Percentiles rank a stretch among this genome's conserved stretches.
These are phyloP conservation scores for Proisotoma minuta DNA, from an alignment of 2,888 invertebrate species.

Conservation along the genomic window DNA sequence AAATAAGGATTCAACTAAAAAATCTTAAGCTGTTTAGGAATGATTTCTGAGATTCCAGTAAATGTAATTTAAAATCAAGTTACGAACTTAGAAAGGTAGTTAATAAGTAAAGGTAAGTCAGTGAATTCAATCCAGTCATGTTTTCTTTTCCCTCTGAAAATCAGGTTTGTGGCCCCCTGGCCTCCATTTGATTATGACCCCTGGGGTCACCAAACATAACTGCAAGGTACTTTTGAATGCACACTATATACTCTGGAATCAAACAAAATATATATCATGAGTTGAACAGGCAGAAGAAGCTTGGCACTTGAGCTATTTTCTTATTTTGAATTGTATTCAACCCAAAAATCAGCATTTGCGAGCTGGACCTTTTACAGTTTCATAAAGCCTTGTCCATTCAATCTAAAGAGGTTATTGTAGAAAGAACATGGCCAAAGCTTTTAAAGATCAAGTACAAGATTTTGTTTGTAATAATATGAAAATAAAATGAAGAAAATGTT, in stretches of 20 bases:
- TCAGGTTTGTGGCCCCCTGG: slow-evolving; percentile 35
- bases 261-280: no score
- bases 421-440: background rate
- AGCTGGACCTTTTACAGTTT: background rate
- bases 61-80: slow-evolving; percentile 1
- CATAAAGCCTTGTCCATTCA: background rate
- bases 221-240: slow-evolving; percentile 43
- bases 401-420: background rate
- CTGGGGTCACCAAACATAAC: slow-evolving; percentile 43
- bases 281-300: no score
- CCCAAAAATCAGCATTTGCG: no score
- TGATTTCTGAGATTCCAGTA: background rate
- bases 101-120: slow-evolving; percentile 2
- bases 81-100: background rate
- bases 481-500: slow-evolving; percentile 19
- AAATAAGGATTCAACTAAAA: no score
- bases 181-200: slow-evolving; percentile 40
- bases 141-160: slow-evolving; percentile 17
- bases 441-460: background rate
- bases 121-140: background rate
- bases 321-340: no score
- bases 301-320: no score
- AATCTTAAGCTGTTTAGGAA: no score
- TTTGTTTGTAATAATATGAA: background rate
- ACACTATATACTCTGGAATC: slow-evolving; percentile 26